phyloP scores from a whole-genome alignment of 2,113 vertebrate genomes.

The Jacana jacana region DNA sequence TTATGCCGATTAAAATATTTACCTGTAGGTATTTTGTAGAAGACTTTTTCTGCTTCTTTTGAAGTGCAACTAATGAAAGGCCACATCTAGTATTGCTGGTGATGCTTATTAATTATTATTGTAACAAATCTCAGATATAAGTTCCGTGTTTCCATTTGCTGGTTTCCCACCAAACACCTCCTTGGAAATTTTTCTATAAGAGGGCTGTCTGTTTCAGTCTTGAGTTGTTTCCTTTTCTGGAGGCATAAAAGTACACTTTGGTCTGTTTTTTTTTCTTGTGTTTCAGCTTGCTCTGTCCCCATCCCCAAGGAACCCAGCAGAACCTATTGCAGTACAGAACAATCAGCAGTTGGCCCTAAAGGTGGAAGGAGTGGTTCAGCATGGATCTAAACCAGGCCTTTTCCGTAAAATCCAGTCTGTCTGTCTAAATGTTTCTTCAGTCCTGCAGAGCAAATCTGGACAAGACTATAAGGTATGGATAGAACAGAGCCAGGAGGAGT shows the following conservation, averaged over 20 bases:
- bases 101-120: background rate
- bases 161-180: background rate
- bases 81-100: background rate
- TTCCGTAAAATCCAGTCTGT: conserved; percentile 97
- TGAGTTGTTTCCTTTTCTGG: background rate
- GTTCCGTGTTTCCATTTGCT: background rate
- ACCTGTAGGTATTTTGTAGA: background rate
- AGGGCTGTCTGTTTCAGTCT: background rate
- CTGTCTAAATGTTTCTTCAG: conserved; percentile 91
- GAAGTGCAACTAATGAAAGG: background rate
- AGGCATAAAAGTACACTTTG: background rate
- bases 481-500: background rate
- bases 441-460: conserved; percentile 89
- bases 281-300: conserved; percentile 93
- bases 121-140: background rate
- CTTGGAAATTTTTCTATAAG: background rate
- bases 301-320: conserved; percentile 89
- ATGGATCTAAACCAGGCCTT: conserved; percentile 90
- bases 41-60: background rate
- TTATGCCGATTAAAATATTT: background rate
- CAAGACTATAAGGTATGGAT: conserved; percentile 88
- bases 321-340: conserved; percentile 94
- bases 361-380: conserved; percentile 97
- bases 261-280: background rate
- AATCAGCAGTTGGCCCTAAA: conserved; percentile 93